Conservation (phyloP, 2,797 vertebrate species). For the Myotis myotis region DNA sequence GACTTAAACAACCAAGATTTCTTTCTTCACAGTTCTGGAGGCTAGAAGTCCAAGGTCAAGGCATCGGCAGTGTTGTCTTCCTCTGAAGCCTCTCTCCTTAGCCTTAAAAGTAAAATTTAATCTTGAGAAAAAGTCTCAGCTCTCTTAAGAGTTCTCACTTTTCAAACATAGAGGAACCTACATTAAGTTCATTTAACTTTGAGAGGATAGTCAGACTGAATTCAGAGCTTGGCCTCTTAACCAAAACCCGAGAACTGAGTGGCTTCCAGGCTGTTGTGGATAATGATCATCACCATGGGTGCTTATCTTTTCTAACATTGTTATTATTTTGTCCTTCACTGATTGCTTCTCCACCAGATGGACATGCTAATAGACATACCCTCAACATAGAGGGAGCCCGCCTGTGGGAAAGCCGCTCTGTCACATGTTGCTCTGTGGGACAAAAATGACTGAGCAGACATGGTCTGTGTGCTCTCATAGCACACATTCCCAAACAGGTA, state of each 20-base stretch:
- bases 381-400: neutral
- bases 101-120: too few species aligned
- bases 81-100: neutral
- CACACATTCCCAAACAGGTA: neutral
- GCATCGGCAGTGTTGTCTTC: neutral
- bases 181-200: too few species aligned
- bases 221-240: neutral
- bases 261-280: neutral
- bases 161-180: too few species aligned
- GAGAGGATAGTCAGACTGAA: slow-evolving; percentile 10
- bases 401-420: neutral
- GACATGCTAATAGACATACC: neutral
- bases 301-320: neutral
- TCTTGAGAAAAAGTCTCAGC: too few species aligned
- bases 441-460: neutral
- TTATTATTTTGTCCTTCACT: neutral
- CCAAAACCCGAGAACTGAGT: neutral
- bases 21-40: neutral
- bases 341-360: neutral
- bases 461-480: slow-evolving; percentile 14
- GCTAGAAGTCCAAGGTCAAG: neutral
- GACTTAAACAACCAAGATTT: neutral
- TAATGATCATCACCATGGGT: neutral
- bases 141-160: too few species aligned
- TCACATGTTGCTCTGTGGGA: neutral